Conservation (phyloP, 2,797 vertebrate species). For the Dicrostonyx torquatus region DNA sequence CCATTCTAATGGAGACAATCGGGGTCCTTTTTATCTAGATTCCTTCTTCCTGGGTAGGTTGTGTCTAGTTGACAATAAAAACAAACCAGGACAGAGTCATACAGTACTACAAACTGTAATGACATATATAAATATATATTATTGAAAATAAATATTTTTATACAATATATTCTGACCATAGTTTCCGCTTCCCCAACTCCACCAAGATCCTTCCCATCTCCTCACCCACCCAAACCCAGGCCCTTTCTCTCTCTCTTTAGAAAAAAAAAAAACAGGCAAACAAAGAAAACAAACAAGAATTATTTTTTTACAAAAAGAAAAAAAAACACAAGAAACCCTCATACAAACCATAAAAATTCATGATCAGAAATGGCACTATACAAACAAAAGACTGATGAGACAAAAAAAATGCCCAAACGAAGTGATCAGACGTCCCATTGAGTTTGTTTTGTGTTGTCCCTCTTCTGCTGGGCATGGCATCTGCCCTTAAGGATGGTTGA, state of each 20-base stretch:
- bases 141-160: background rate
- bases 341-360: background rate
- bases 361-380: background rate
- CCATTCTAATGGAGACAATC: background rate
- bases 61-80: background rate
- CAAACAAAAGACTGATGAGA: background rate
- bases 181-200: background rate
- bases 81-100: background rate
- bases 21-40: background rate
- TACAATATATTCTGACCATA: background rate
- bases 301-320: background rate
- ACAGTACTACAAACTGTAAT: background rate
- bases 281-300: background rate
- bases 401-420: background rate
- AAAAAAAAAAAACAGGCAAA: background rate
- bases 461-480: no score
- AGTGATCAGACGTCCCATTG: background rate
- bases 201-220: background rate
- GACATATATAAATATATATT: background rate
- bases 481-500: background rate
- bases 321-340: background rate
- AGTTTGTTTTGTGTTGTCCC: background rate
- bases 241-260: background rate
- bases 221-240: background rate
- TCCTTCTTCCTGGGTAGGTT: background rate